These are phyloP conservation scores for Pollenia angustigena DNA, from an alignment of 2,888 invertebrate genomes.

Conservation along the genomic window DNA sequence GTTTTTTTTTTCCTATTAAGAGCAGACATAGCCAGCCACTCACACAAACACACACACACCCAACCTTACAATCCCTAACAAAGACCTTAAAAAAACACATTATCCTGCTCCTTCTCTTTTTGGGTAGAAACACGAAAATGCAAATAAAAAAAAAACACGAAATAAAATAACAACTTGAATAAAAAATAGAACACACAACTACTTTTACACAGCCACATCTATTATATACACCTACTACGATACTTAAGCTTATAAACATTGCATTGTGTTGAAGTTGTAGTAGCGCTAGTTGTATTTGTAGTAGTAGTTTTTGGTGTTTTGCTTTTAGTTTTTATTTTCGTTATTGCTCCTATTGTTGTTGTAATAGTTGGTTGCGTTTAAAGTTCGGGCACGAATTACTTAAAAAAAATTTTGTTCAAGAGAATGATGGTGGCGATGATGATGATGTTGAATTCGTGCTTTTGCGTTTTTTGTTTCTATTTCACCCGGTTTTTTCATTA, in stretches of 20 bases:
- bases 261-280: slow-evolving; percentile 21
- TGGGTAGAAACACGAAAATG: slow-evolving; percentile 56
- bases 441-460: slow-evolving; percentile 52
- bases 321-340: slow-evolving; percentile 49
- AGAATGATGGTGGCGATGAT: slow-evolving; percentile 22
- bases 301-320: slow-evolving; percentile 62
- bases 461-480: slow-evolving; percentile 19
- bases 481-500: slow-evolving; percentile 57
- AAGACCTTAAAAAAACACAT: slow-evolving; percentile 50
- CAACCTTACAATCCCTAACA: not conserved
- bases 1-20: not conserved
- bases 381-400: slow-evolving; percentile 41
- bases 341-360: slow-evolving; percentile 48
- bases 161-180: slow-evolving; percentile 55
- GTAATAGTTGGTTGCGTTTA: slow-evolving; percentile 63
- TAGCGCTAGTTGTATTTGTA: slow-evolving; percentile 5
- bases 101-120: slow-evolving; percentile 66
- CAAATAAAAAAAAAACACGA: slow-evolving; percentile 47
- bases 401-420: slow-evolving; percentile 32
- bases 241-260: slow-evolving; percentile 10
- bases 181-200: slow-evolving; percentile 65
- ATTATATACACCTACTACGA: slow-evolving; percentile 6
- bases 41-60: slow-evolving; percentile 15
- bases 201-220: not conserved
- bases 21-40: slow-evolving; percentile 20